These are phyloP conservation scores for Phortica okadai DNA, from an alignment of 2,888 invertebrate species.

Conservation along the genomic window DNA sequence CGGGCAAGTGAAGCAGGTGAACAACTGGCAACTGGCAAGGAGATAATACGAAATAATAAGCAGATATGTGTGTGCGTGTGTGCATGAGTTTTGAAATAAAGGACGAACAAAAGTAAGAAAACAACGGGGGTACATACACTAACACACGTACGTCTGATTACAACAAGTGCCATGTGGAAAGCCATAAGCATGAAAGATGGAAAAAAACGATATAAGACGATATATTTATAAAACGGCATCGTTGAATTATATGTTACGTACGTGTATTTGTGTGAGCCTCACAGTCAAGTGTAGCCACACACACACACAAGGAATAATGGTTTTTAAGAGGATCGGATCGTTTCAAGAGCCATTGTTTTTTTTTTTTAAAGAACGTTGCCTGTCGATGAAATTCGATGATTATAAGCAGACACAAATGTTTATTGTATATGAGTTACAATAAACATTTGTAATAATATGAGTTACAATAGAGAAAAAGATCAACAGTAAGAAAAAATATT, in stretches of 20 bases:
- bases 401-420: too few relatives aligned
- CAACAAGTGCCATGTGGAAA: slow-evolving; percentile 18
- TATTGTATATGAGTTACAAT: too few relatives aligned
- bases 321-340: too few relatives aligned
- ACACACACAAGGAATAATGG: too few relatives aligned
- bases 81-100: neutral
- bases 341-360: too few relatives aligned
- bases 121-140: slow-evolving; percentile 15
- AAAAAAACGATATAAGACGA: neutral
- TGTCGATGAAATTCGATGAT: too few relatives aligned
- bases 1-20: slow-evolving; percentile 4
- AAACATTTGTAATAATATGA: too few relatives aligned
- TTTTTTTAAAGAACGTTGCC: too few relatives aligned
- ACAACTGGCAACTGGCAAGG: slow-evolving; percentile 10
- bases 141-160: neutral
- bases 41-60: slow-evolving; percentile 22
- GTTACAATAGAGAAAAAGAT: too few relatives aligned
- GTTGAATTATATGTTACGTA: neutral
- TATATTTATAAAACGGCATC: neutral
- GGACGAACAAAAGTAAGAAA: slow-evolving; percentile 13
- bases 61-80: neutral
- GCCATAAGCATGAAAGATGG: neutral
- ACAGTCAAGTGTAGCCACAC: neutral
- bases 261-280: neutral
- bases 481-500: too few relatives aligned